phyloP scores from a whole-genome alignment of 37 sponge, comb jelly and placozoan genomes.

The Dysidea cf. avara region DNA sequence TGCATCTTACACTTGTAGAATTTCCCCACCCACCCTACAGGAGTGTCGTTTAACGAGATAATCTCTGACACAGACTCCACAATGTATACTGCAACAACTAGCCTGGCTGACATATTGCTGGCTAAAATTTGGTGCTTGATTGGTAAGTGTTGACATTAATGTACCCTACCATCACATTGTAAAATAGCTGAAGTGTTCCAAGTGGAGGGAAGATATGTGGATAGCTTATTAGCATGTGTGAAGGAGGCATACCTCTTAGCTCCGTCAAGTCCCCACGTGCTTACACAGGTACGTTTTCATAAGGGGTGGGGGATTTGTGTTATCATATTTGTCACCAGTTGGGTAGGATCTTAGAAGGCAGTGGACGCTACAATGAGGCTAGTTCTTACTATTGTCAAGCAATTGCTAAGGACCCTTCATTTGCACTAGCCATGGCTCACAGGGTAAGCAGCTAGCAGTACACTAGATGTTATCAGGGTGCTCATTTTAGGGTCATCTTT shows the following conservation, averaged over 20 bases:
- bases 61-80: slow-evolving; percentile 68
- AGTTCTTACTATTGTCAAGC: slow-evolving; percentile 38
- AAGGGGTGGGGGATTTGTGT: too few relatives aligned
- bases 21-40: not conserved
- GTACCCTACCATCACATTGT: too few relatives aligned
- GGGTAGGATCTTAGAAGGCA: slow-evolving; percentile 40
- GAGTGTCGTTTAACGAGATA: slow-evolving; percentile 21
- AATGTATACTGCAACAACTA: slow-evolving; percentile 9
- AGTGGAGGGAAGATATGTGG: slow-evolving; percentile 13
- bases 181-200: slow-evolving; percentile 50
- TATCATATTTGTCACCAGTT: too few relatives aligned
- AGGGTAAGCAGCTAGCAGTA: not conserved
- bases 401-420: slow-evolving; percentile 40
- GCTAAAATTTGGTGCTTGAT: slow-evolving; percentile 64
- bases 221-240: slow-evolving; percentile 39
- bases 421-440: slow-evolving; percentile 48
- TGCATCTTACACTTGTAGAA: too few relatives aligned
- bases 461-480: too few relatives aligned
- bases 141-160: too few relatives aligned
- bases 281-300: not conserved
- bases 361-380: slow-evolving; percentile 16
- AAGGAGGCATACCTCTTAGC: slow-evolving; percentile 58
- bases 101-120: slow-evolving; percentile 8
- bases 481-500: slow-evolving; percentile 19
- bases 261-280: slow-evolving; percentile 47